Evolutionary conservation across 2,797 vertebrate species (phyloP).

Genomic region (Pseudomugil gertrudae): DNA sequence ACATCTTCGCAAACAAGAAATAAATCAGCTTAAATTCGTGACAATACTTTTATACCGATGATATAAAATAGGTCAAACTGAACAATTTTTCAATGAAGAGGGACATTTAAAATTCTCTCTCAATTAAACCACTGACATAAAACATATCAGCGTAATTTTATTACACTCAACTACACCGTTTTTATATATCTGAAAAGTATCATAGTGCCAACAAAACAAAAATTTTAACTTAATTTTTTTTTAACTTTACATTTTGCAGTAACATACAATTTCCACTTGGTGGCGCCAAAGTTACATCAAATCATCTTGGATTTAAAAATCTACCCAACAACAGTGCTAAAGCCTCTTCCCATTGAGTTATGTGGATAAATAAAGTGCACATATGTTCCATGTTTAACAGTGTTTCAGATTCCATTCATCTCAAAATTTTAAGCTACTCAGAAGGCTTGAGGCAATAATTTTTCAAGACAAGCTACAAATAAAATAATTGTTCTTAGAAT

Average conservation of each 20-base stretch:
- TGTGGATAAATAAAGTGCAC: neutral
- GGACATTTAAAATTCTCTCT: neutral
- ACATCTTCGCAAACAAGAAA: neutral
- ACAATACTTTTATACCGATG: neutral
- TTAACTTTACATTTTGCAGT: too few species aligned
- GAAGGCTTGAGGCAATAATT: neutral
- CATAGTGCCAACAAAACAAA: neutral
- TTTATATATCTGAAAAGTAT: neutral
- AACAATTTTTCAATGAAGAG: neutral
- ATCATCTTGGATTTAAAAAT: slow-evolving; percentile 24
- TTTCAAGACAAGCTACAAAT: neutral
- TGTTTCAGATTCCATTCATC: neutral
- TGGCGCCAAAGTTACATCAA: slow-evolving; percentile 58
- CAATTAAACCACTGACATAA: too few species aligned
- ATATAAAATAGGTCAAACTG: neutral
- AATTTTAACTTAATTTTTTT: too few species aligned
- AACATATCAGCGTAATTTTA: too few species aligned
- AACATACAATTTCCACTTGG: slow-evolving; percentile 16
- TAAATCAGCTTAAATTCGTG: neutral
- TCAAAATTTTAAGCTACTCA: neutral
- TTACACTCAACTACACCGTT: too few species aligned
- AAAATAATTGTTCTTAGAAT: neutral
- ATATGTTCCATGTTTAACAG: slow-evolving; percentile 3
- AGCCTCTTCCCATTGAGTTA: neutral
- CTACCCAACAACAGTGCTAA: slow-evolving; percentile 65